A percentile compares a stretch with the other conserved stretches of the same genome.
Evolutionary conservation across 2,888 invertebrate species (phyloP).

Genomic region (Eumacrocentrus americanus): DNA sequence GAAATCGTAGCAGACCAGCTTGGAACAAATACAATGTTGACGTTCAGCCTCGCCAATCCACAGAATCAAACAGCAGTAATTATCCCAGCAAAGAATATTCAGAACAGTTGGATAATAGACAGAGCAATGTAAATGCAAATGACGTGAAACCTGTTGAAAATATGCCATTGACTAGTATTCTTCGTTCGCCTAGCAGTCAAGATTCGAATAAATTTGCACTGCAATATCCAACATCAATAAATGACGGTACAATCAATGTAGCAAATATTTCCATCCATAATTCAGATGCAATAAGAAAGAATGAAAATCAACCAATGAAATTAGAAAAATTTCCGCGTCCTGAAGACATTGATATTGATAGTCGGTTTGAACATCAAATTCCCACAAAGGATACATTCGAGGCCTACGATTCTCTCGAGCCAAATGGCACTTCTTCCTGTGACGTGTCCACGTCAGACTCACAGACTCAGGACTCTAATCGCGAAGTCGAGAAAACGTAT

Average conservation of each 20-base stretch:
- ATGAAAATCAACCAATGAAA: slow-evolving; percentile 6
- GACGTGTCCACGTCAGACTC: slow-evolving; percentile 34
- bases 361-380: slow-evolving; percentile 44
- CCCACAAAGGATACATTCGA: slow-evolving; percentile 51
- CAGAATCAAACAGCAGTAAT: background rate
- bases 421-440: slow-evolving; percentile 30
- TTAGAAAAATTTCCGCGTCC: slow-evolving; percentile 1
- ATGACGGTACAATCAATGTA: background rate
- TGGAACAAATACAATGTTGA: slow-evolving; percentile 53
- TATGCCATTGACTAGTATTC: background rate
- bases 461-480: slow-evolving; percentile 21
- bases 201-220: background rate
- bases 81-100: background rate
- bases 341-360: slow-evolving; percentile 22
- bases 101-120: background rate
- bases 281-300: background rate
- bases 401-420: slow-evolving; percentile 52
- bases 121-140: background rate
- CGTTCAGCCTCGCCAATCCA: slow-evolving; percentile 28
- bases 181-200: background rate
- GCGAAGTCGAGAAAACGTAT: slow-evolving; percentile 10
- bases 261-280: slow-evolving; percentile 1
- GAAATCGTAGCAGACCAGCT: slow-evolving; percentile 51
- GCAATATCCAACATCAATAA: background rate
- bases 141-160: background rate